Percentiles rank a stretch among this genome's conserved stretches.
Evolutionary conservation across 2,888 invertebrate genomes (phyloP).

Genomic region (Fragum fragum): DNA sequence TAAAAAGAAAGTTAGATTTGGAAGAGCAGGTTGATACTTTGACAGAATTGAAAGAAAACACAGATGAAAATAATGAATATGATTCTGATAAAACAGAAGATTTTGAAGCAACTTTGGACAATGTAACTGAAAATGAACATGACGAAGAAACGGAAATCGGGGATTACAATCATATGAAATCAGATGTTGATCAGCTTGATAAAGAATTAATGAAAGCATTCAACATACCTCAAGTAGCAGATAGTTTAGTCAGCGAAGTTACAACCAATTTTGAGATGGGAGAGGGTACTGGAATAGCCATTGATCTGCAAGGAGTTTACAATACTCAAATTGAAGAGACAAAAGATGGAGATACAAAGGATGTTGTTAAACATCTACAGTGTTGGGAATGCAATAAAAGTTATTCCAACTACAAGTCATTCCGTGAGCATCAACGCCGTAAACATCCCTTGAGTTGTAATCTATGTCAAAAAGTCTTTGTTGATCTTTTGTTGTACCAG

Average conservation of each 20-base stretch:
- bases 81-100: conserved; percentile 63
- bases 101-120: conserved; percentile 21
- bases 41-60: neutral
- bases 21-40: conserved; percentile 14
- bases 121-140: neutral
- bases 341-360: conserved; percentile 9
- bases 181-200: conserved; percentile 54
- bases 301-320: conserved; percentile 17
- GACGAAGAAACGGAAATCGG: neutral
- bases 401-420: conserved; percentile 62
- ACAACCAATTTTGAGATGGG: conserved; percentile 4
- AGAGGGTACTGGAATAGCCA: conserved; percentile 2
- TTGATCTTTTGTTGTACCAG: conserved; percentile 56
- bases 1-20: neutral
- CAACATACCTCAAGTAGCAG: conserved; percentile 21
- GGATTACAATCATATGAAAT: conserved; percentile 8
- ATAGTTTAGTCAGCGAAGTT: neutral
- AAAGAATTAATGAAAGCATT: conserved; percentile 56
- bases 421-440: conserved; percentile 58
- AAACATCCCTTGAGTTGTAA: conserved; percentile 66
- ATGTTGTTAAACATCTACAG: conserved; percentile 40
- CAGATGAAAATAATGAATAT: conserved; percentile 17
- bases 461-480: conserved; percentile 54
- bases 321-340: conserved; percentile 14
- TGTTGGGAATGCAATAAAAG: conserved; percentile 62